phyloP scores from a whole-genome alignment of 2,113 vertebrate genomes.

The Mesitornis unicolor region DNA sequence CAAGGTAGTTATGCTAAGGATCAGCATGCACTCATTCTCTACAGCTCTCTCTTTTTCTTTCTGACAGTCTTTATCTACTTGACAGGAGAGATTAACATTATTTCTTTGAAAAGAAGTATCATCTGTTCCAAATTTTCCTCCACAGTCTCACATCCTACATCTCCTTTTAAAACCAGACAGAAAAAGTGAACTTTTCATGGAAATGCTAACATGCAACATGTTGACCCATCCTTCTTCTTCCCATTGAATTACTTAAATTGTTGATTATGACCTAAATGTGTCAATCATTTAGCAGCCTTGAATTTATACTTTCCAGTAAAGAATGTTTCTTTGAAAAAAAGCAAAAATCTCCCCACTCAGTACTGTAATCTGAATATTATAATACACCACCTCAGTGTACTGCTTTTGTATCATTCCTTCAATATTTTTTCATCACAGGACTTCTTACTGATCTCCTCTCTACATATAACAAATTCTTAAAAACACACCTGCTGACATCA shows the following conservation, averaged over 20 bases:
- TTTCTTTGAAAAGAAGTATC: not conserved
- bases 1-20: not conserved
- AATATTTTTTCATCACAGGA: not conserved
- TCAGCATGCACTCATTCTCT: not conserved
- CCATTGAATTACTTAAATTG: conserved; percentile 13
- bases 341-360: not conserved
- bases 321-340: not conserved
- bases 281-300: not conserved
- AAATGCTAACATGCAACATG: not conserved
- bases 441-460: not conserved
- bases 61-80: conserved; percentile 4
- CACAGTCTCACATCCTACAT: not conserved
- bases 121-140: not conserved
- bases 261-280: not conserved
- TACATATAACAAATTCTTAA: not conserved
- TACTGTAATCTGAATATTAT: not conserved
- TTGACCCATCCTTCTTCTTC: not conserved
- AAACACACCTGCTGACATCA: not conserved
- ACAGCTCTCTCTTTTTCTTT: not conserved
- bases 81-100: not conserved
- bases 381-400: not conserved
- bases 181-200: not conserved
- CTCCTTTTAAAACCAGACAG: not conserved
- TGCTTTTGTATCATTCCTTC: not conserved
- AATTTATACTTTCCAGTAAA: not conserved